These are phyloP conservation scores for Echinarachnius parma DNA, from an alignment of 53 echinoderm and acorn worm genomes.

Conservation along the genomic window DNA sequence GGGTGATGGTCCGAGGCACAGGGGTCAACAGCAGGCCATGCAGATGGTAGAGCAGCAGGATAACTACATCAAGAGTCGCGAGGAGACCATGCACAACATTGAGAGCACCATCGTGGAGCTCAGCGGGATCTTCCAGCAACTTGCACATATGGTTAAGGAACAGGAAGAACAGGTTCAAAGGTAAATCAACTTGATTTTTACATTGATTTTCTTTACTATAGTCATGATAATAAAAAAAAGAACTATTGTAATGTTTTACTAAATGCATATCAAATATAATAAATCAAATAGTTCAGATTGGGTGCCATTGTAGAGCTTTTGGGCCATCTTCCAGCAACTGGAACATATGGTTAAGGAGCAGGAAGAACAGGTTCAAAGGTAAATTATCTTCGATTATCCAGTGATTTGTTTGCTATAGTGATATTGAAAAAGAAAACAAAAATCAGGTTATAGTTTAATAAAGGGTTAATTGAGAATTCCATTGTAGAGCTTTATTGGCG, in stretches of 20 bases:
- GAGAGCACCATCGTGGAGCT: constrained; percentile 96
- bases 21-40: constrained; percentile 65
- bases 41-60: constrained; percentile 89
- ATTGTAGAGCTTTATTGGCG: constrained; percentile 90
- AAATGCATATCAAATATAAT: too few species aligned
- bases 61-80: constrained; percentile 82
- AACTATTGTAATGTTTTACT: too few species aligned
- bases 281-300: too few species aligned
- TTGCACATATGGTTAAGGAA: constrained; percentile 97
- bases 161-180: constrained; percentile 98
- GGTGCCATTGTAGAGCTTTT: constrained; percentile 91
- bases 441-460: too few species aligned
- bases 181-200: constrained; percentile 58
- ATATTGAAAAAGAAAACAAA: too few species aligned
- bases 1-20: constrained; percentile 77
- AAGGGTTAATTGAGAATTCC: too few species aligned
- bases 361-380: constrained; percentile 98
- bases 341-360: constrained; percentile 98
- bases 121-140: constrained; percentile 93
- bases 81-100: constrained; percentile 95
- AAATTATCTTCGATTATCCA: too few species aligned
- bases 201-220: too few species aligned
- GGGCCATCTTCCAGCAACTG: constrained; percentile 96
- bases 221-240: too few species aligned
- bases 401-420: too few species aligned